Percentiles rank a stretch among this genome's conserved stretches.
Conservation (phyloP, 1,140 invertebrate genomes). For the Formica exsecta region DNA sequence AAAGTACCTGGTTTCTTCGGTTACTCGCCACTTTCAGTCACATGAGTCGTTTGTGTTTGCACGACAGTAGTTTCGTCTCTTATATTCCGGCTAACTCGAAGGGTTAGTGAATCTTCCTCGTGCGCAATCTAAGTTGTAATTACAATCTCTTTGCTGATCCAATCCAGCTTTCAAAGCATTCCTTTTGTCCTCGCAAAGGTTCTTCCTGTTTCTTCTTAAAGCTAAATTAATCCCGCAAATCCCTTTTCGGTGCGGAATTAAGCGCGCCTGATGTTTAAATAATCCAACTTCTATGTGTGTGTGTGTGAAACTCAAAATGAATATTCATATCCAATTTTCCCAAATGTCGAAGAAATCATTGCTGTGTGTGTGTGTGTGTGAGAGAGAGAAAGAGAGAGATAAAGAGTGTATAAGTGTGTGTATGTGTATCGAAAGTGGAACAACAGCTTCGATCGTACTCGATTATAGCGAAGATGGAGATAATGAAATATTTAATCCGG, state of each 20-base stretch:
- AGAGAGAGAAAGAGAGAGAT: no score
- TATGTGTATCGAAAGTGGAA: constrained; percentile 32
- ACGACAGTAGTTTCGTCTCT: constrained; percentile 6
- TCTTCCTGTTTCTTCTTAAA: constrained; percentile 16
- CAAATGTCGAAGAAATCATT: constrained; percentile 46
- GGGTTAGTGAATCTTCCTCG: constrained; percentile 30
- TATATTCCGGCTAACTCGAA: constrained; percentile 10
- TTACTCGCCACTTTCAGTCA: background rate
- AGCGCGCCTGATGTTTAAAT: constrained; percentile 49
- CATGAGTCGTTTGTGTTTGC: constrained; percentile 32
- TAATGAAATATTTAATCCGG: constrained; percentile 35
- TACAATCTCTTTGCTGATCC: constrained; percentile 76
- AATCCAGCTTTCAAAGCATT: constrained; percentile 73
- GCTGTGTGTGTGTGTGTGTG: no score
- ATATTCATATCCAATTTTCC: constrained; percentile 58
- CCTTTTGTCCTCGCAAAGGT: constrained; percentile 63
- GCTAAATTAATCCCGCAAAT: constrained; percentile 44
- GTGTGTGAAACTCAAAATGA: constrained; percentile 40
- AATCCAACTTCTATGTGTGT: constrained; percentile 22
- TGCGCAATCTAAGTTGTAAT: constrained; percentile 79
- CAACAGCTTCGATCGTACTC: constrained; percentile 42
- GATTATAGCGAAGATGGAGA: background rate
- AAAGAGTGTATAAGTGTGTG: no score
- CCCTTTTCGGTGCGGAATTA: constrained; percentile 29
- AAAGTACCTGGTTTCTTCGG: constrained; percentile 1